Percentiles rank a stretch among this genome's conserved stretches.
These are phyloP conservation scores for Argyrosomus regius DNA, from an alignment of 2,797 vertebrate genomes.

Conservation along the genomic window DNA sequence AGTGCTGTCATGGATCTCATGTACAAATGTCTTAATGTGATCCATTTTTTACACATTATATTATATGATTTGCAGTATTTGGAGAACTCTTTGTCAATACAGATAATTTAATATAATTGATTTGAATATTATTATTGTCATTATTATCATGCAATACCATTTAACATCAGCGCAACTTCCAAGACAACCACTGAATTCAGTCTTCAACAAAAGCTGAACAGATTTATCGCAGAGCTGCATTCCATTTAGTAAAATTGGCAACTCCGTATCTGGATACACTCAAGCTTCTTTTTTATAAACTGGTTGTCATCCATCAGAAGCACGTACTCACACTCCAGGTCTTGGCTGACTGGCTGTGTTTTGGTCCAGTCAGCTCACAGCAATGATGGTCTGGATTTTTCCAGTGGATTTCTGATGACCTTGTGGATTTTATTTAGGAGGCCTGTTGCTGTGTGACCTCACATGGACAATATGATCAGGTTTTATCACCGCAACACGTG, in stretches of 20 bases:
- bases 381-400: neutral
- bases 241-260: neutral
- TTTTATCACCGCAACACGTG: neutral
- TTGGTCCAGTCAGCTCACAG: slow-evolving; percentile 1
- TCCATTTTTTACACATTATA: slow-evolving; percentile 9
- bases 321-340: neutral
- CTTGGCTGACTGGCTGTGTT: neutral
- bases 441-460: neutral
- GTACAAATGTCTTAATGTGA: neutral
- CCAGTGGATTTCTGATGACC: slow-evolving; percentile 11
- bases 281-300: neutral
- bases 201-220: neutral
- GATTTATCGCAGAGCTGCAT: neutral
- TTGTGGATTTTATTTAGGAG: slow-evolving; percentile 3
- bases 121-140: too few species aligned
- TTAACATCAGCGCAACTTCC: neutral
- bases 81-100: neutral
- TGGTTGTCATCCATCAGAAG: neutral
- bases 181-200: neutral
- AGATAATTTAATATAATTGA: neutral
- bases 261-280: neutral
- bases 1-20: neutral
- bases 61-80: neutral
- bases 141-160: neutral
- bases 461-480: neutral